phyloP scores from a whole-genome alignment of 2,888 invertebrate species.

The Griposia aprilina region DNA sequence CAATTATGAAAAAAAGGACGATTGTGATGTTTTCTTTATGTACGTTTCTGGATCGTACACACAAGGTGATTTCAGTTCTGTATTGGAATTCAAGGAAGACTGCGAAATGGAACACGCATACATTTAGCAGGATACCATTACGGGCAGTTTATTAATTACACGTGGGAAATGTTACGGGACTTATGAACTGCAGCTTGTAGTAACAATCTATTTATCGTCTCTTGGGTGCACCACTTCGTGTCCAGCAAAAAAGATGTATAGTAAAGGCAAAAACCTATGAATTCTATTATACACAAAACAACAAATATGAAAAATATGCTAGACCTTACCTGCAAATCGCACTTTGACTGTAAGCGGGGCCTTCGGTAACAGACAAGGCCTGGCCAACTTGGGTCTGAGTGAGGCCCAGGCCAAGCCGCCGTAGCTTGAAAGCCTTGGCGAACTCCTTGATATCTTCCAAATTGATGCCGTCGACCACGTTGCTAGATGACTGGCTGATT shows the following conservation, averaged over 20 bases:
- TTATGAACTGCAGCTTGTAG: conserved; percentile 49
- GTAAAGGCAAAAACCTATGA: conserved; percentile 42
- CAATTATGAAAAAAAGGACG: conserved; percentile 19
- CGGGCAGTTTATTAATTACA: conserved; percentile 54
- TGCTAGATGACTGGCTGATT: conserved; percentile 97
- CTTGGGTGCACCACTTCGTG: conserved; percentile 54
- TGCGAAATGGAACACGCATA: conserved; percentile 36
- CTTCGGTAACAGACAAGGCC: conserved; percentile 98
- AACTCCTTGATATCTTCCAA: conserved; percentile 99
- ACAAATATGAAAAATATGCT: conserved; percentile 29
- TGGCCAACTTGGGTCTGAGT: conserved; percentile 99
- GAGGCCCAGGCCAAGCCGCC: conserved; percentile 97
- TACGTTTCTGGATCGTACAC: conserved; percentile 25
- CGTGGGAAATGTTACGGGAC: conserved; percentile 53
- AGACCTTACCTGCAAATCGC: conserved; percentile 98
- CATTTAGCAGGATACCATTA: conserved; percentile 46
- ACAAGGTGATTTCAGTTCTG: conserved; percentile 11
- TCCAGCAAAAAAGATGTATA: conserved; percentile 49
- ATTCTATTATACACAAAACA: conserved; percentile 19
- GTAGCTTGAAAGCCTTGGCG: conserved; percentile 98
- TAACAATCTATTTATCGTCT: conserved; percentile 52
- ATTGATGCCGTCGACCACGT: conserved; percentile 98
- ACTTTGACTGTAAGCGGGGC: conserved; percentile 99
- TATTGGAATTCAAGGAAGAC: conserved; percentile 26
- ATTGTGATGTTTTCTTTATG: neutral